Evolutionary conservation across 53 echinoderm and acorn worm species (phyloP).

Genomic region (Actinopyga echinites): DNA sequence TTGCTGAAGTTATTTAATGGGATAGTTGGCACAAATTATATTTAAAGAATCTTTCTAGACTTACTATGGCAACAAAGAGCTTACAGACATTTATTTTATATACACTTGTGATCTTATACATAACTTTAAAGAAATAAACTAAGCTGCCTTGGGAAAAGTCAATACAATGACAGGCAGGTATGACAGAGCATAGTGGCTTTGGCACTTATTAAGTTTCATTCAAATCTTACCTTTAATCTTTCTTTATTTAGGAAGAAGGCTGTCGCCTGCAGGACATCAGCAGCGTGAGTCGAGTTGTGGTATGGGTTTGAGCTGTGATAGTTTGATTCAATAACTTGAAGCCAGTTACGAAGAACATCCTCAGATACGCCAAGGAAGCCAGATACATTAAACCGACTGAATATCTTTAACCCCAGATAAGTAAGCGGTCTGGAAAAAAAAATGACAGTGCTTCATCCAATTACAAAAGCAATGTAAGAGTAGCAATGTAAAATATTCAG

Average conservation of each 20-base stretch:
- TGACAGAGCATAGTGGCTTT: too few relatives aligned
- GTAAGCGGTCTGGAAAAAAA: constrained; percentile 68
- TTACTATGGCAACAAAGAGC: too few relatives aligned
- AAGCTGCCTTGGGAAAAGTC: too few relatives aligned
- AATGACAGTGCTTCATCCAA: too few relatives aligned
- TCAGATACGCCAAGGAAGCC: constrained; percentile 88
- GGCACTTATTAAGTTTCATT: too few relatives aligned
- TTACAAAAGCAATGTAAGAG: background rate
- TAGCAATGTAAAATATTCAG: background rate
- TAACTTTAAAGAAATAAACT: too few relatives aligned
- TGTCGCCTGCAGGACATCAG: constrained; percentile 96
- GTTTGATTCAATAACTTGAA: constrained; percentile 93
- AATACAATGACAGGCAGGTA: too few relatives aligned
- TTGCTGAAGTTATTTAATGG: too few relatives aligned
- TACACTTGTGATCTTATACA: too few relatives aligned
- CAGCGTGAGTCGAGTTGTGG: constrained; percentile 98
- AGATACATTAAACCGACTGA: constrained; percentile 82
- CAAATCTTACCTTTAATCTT: constrained; percentile 70
- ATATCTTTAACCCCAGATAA: constrained; percentile 81
- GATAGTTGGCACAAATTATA: too few relatives aligned
- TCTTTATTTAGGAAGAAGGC: constrained; percentile 87
- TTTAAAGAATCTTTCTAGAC: too few relatives aligned
- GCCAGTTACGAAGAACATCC: constrained; percentile 87
- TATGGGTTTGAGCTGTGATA: constrained; percentile 95
- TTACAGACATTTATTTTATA: too few relatives aligned